Conservation (phyloP, 92 coral and sea anemone species). For the Phymanthus crucifer region DNA sequence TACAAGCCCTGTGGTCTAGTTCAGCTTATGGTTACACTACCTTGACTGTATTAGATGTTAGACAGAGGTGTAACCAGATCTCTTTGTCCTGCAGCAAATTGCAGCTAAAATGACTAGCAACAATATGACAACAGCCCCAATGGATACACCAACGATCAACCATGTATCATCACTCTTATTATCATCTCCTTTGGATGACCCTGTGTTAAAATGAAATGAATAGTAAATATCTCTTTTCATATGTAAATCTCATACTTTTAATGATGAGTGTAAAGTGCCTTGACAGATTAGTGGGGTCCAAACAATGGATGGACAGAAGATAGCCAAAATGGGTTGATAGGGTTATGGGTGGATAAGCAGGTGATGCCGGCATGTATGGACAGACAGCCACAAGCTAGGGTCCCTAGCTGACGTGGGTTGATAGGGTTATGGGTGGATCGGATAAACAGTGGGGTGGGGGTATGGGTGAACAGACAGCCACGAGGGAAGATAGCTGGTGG, state of each 20-base stretch:
- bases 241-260: too few relatives aligned
- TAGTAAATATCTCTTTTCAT: too few relatives aligned
- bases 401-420: background rate
- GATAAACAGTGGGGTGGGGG: background rate
- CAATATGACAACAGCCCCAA: conserved; percentile 25
- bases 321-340: background rate
- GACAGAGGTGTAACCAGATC: conserved; percentile 17
- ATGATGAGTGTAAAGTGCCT: too few relatives aligned
- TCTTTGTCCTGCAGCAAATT: conserved; percentile 11
- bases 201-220: background rate
- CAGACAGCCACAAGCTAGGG: too few relatives aligned
- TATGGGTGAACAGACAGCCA: background rate
- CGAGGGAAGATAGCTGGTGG: background rate
- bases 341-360: background rate
- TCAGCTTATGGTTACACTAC: too few relatives aligned
- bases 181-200: conserved; percentile 4
- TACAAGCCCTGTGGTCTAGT: too few relatives aligned
- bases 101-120: conserved; percentile 17
- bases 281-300: too few relatives aligned
- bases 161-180: conserved; percentile 1
- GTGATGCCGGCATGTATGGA: background rate
- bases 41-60: too few relatives aligned
- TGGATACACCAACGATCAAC: conserved; percentile 30
- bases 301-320: too few relatives aligned
- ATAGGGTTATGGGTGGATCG: too few relatives aligned